phyloP scores from a whole-genome alignment of 2,113 vertebrate species.

The Sturnus vulgaris region DNA sequence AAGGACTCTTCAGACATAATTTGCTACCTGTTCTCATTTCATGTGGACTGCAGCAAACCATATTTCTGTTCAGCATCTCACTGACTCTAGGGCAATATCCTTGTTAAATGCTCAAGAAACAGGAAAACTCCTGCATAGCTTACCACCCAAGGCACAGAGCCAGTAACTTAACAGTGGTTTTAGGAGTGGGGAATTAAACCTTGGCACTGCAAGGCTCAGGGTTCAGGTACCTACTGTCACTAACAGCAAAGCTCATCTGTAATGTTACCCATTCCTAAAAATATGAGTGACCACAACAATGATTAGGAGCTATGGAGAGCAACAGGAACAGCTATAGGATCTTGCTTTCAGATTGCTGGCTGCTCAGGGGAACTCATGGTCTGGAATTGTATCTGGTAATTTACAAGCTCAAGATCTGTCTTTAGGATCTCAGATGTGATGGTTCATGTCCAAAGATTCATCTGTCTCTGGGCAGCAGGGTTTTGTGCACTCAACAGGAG shows the following conservation, averaged over 20 bases:
- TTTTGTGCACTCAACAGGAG: not conserved
- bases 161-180: not conserved
- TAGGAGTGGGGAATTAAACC: not conserved
- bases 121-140: not conserved
- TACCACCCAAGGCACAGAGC: not conserved
- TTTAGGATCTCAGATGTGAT: not conserved
- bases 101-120: not conserved
- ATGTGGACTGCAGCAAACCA: not conserved
- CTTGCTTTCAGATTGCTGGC: rapidly evolving
- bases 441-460: not conserved
- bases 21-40: not conserved
- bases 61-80: not conserved
- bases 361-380: not conserved
- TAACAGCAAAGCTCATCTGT: not conserved
- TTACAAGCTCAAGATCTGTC: not conserved
- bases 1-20: not conserved
- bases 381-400: not conserved
- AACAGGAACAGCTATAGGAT: not conserved
- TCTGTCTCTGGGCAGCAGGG: not conserved
- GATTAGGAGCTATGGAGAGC: not conserved
- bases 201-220: not conserved
- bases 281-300: not conserved
- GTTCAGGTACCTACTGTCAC: not conserved
- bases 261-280: not conserved
- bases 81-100: not conserved